These are phyloP conservation scores for Dinothrombium tinctorium DNA, from an alignment of 1,140 invertebrate species.

Conservation along the genomic window DNA sequence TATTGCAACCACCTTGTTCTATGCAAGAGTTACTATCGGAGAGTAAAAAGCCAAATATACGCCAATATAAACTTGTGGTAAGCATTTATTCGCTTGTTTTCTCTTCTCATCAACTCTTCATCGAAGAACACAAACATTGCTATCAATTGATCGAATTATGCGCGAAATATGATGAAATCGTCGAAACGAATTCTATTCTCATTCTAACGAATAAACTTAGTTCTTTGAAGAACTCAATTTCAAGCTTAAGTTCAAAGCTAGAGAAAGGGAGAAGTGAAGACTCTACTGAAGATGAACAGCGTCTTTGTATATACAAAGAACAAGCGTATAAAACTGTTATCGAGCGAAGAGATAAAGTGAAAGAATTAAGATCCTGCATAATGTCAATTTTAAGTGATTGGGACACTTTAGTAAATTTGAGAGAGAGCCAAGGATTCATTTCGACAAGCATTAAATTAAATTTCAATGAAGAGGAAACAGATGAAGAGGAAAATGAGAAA, in stretches of 20 bases:
- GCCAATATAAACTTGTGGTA: not conserved
- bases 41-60: not conserved
- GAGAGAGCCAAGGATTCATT: not conserved
- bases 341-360: not conserved
- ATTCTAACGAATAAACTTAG: too few relatives aligned
- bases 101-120: not conserved
- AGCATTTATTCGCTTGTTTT: not conserved
- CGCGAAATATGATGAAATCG: not conserved
- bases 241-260: too few relatives aligned
- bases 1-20: not conserved
- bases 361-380: not conserved
- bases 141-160: not conserved
- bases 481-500: not conserved
- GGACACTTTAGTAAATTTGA: not conserved
- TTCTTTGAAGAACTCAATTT: too few relatives aligned
- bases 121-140: not conserved
- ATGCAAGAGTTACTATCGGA: not conserved
- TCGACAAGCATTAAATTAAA: slow-evolving; percentile 1
- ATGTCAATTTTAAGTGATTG: not conserved
- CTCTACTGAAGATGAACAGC: not conserved
- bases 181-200: too few relatives aligned
- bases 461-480: not conserved
- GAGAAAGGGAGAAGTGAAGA: too few relatives aligned
- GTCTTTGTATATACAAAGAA: not conserved
- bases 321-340: not conserved